Evolutionary conservation across 2,888 invertebrate genomes (phyloP).

Genomic region (Byasa hedistus): DNA sequence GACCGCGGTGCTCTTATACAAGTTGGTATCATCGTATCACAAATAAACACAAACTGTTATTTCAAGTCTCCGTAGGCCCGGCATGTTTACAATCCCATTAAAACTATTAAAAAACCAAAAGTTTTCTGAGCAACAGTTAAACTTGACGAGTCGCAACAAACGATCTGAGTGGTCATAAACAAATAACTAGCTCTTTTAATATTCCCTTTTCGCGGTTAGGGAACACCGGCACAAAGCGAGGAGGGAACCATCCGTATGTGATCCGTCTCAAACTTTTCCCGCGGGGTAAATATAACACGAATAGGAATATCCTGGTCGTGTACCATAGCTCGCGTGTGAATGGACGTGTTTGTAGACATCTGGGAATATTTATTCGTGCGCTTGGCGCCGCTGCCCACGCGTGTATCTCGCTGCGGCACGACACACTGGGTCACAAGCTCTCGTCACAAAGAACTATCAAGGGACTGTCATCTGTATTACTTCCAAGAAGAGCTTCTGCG

Average conservation of each 20-base stretch:
- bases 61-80: conserved; percentile 5
- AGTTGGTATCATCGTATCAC: conserved; percentile 81
- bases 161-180: conserved; percentile 1
- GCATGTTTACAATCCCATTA: conserved; percentile 16
- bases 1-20: conserved; percentile 85
- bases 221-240: conserved; percentile 45
- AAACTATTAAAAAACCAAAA: conserved; percentile 8
- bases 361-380: conserved; percentile 66
- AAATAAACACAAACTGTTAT: conserved; percentile 26
- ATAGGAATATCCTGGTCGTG: conserved; percentile 40
- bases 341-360: conserved; percentile 59
- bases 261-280: conserved; percentile 38
- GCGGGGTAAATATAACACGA: conserved; percentile 38
- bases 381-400: conserved; percentile 62
- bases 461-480: conserved; percentile 17
- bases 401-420: conserved; percentile 27
- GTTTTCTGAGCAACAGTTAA: conserved; percentile 30
- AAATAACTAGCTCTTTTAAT: conserved; percentile 13
- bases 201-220: conserved; percentile 16
- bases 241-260: conserved; percentile 46
- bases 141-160: background rate
- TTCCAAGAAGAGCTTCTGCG: conserved; percentile 13
- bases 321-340: conserved; percentile 64
- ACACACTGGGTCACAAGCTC: conserved; percentile 24
- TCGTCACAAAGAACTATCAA: conserved; percentile 12